Evolutionary conservation across 2,888 invertebrate species (phyloP).

Genomic region (Sisyra nigra): DNA sequence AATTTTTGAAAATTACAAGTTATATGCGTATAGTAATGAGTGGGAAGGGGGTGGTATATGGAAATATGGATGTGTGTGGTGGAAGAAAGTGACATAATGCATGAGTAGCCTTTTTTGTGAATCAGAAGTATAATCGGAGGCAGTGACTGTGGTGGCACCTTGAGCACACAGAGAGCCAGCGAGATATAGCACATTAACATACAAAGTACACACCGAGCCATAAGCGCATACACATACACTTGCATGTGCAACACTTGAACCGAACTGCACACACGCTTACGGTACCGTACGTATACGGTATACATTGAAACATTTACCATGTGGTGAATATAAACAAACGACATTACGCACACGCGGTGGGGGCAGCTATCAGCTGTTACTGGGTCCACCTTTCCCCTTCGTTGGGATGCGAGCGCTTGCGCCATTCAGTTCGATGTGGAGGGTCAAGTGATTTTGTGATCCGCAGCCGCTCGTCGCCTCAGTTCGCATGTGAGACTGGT

Average conservation of each 20-base stretch:
- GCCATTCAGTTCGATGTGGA: background rate
- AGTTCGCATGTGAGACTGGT: constrained; percentile 7
- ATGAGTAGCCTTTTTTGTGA: too few species aligned
- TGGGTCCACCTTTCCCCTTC: constrained; percentile 7
- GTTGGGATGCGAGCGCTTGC: constrained; percentile 7
- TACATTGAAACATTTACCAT: constrained; percentile 27
- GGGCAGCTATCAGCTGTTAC: constrained; percentile 9
- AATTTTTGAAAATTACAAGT: too few species aligned
- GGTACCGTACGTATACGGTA: constrained; percentile 17
- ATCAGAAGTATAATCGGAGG: background rate
- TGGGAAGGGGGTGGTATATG: too few species aligned
- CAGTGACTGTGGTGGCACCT: background rate
- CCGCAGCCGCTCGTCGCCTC: background rate
- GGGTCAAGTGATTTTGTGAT: constrained; percentile 1
- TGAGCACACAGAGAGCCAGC: background rate
- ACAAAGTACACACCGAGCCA: too few species aligned
- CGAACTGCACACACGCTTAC: constrained; percentile 10
- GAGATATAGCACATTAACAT: too few species aligned
- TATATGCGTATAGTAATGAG: too few species aligned
- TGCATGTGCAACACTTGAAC: background rate
- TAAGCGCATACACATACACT: background rate
- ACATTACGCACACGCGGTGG: constrained; percentile 24
- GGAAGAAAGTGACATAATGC: too few species aligned
- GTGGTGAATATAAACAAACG: constrained; percentile 35
- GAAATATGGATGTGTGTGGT: too few species aligned